Base-by-base conservation (phyloP, 1,140 invertebrate species). In the Lordiphosa stackelbergi region DNA sequence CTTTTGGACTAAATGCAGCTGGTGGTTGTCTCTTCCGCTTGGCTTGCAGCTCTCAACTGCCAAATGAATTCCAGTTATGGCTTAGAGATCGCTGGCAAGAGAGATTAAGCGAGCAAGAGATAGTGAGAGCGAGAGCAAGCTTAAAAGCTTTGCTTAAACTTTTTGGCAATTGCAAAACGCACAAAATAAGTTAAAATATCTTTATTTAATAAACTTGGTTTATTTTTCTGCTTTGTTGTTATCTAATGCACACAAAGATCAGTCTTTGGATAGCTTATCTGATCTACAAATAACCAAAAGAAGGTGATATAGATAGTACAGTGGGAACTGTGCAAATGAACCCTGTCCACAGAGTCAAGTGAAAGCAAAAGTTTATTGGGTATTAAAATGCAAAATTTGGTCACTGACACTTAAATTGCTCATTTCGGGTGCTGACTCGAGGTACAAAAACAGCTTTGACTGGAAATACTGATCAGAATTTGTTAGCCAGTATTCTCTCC, bases 131-230 rank as follows among this genome's bases (percentile, higher is more conserved):
- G 12, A 38, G 59, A 65, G 56, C 38, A 74, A 78, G 73, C 73
- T 73, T 73, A 38, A 53, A 78, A 78, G 73, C 73, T 73, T 34
- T 28, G 3, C n/a, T 9, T 60, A 66, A 70, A 70, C 43, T 45
- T 41, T 57, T 51, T 24, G 42, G 38, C 56, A 51, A 53, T 79
- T 70, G 66, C 74, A 69, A 73, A 68, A 66, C 45, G 28, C n/a
- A 49, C 56, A 56, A 53, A 69, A 45, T 53, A 59, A 54, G 2
- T 8, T 31, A 5, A 68, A 66, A 54, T 70, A 48, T 53, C 42
- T 62, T 2, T 31, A 31, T 31, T 31, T 7, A 31, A 31, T 7
- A 31, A 31, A 31, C 28, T 2, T 8, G 6, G 6, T 7, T 31
- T 31, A 7, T 31, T 8, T 31, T 31, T 8, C 6, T 31, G 7